A percentile compares a stretch with the other conserved stretches of the same genome.
Evolutionary conservation across 2,113 vertebrate species (phyloP).

Genomic region (Channa argus): DNA sequence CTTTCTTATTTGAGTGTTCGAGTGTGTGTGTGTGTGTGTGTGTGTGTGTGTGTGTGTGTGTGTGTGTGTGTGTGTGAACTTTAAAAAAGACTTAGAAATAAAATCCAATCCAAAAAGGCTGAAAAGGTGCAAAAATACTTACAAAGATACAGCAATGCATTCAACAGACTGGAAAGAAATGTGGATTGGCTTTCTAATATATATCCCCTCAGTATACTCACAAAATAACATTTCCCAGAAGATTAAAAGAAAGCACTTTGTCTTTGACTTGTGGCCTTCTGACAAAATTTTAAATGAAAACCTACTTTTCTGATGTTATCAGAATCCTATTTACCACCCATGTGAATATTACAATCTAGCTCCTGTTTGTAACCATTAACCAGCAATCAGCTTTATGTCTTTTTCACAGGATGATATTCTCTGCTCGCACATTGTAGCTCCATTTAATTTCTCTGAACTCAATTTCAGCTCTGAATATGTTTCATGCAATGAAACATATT

Average conservation of each 20-base stretch:
- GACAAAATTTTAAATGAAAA: conserved; percentile 7
- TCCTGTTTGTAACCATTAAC: conserved; percentile 36
- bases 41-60: too few relatives aligned
- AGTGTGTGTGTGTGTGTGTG: too few relatives aligned
- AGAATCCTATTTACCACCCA: neutral
- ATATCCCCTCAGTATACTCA: neutral
- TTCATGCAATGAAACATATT: conserved; percentile 39
- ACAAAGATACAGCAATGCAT: neutral
- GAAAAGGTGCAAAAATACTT: conserved; percentile 1
- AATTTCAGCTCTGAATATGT: conserved; percentile 48
- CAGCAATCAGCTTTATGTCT: conserved; percentile 22
- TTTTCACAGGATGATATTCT: conserved; percentile 2
- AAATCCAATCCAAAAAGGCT: neutral
- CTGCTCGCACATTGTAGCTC: neutral
- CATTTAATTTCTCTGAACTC: conserved; percentile 24
- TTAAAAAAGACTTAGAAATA: conserved; percentile 25
- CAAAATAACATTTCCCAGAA: conserved; percentile 11
- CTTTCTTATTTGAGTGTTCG: neutral
- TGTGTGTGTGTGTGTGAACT: conserved; percentile 9
- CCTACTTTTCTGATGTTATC: conserved; percentile 2
- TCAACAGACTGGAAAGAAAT: neutral
- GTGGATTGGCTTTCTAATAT: neutral
- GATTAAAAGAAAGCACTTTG: conserved; percentile 3
- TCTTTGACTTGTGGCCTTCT: neutral
- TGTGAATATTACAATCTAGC: conserved; percentile 3